Base-by-base conservation (phyloP, 2,888 invertebrate species). In the Pyrrhosoma nymphula region DNA sequence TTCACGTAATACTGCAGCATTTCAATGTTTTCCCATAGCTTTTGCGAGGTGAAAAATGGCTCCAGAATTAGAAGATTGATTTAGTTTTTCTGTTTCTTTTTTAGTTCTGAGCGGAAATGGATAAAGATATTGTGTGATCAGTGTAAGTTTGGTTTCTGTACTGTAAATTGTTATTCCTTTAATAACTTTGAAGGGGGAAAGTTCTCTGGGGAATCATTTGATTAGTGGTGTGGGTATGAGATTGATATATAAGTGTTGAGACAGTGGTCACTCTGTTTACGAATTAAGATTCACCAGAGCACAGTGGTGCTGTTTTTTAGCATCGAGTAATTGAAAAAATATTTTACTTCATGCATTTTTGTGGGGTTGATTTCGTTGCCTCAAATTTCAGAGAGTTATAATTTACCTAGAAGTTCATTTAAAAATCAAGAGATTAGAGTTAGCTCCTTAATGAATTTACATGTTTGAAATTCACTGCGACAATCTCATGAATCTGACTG, bases 71-170 rank as follows among this genome's bases (percentile, higher is more conserved):
- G 69, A 69, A 69, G 69, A 82, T 35, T 82, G 82, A 82, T 82
- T 82, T 35, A 35, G 82, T 82, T 82, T 69, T 82, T 82, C 82
- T 82, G 82, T 82, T 82, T 35, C 82, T 82, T 82, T 82, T 82
- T 35, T 82, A 82, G 82, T 82, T 82, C 30, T 82, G 82, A 82
- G 82, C 82, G 30, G 30, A 82, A 82, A 82, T 82, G 82, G 82
- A 82, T 82, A 69, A 69, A 60, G 60, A 26, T 69, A 69, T 69
- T 82, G 82, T 82, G 82, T 82, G 82, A 82, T 35, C 82, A 35
- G 16, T 82, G 82, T 82, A 82, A 82, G 82, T 82, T 82, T 82
- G 35, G 82, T 82, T 82, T 30, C 82, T 82, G 30, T 82, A 30
- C 30, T 35, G 82, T 35, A 82, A 82, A 82, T 26, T 82, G 30